Conservation (phyloP, 2,113 vertebrate species). For the Corydoras maculifer region DNA sequence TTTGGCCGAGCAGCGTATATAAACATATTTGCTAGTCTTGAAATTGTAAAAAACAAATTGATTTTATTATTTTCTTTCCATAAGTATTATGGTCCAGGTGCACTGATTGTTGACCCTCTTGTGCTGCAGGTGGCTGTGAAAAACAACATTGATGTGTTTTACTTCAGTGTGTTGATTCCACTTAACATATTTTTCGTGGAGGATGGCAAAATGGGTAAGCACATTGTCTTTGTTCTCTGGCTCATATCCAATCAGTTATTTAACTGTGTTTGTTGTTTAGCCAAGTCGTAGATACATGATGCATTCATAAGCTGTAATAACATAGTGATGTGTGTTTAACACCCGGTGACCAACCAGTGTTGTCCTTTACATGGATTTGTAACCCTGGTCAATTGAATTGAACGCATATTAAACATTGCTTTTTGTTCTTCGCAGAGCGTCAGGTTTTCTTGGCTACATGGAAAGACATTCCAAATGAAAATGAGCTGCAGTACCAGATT, state of each 20-base stretch:
- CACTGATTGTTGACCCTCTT: constrained; percentile 31
- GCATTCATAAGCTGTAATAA: too few relatives aligned
- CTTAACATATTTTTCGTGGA: constrained; percentile 97
- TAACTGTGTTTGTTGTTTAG: background rate
- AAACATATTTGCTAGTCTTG: too few relatives aligned
- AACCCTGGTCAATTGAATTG: too few relatives aligned
- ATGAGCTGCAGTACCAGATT: constrained; percentile 98
- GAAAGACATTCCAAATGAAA: constrained; percentile 99
- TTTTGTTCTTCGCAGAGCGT: constrained; percentile 68
- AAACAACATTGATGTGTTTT: constrained; percentile 98
- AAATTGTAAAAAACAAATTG: background rate
- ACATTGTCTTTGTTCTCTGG: background rate
- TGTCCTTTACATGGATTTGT: background rate
- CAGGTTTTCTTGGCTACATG: constrained; percentile 98
- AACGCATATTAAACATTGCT: background rate
- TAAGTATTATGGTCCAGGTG: too few relatives aligned
- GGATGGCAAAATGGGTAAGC: constrained; percentile 97
- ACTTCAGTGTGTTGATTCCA: constrained; percentile 97
- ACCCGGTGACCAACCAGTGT: too few relatives aligned
- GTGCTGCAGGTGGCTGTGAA: constrained; percentile 90
- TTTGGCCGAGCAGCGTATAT: too few relatives aligned
- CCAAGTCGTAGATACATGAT: background rate
- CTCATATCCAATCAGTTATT: background rate
- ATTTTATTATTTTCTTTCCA: background rate
- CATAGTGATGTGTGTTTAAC: too few relatives aligned